phyloP scores from a whole-genome alignment of 2,888 invertebrate species.

The Drosophila paranaensis region DNA sequence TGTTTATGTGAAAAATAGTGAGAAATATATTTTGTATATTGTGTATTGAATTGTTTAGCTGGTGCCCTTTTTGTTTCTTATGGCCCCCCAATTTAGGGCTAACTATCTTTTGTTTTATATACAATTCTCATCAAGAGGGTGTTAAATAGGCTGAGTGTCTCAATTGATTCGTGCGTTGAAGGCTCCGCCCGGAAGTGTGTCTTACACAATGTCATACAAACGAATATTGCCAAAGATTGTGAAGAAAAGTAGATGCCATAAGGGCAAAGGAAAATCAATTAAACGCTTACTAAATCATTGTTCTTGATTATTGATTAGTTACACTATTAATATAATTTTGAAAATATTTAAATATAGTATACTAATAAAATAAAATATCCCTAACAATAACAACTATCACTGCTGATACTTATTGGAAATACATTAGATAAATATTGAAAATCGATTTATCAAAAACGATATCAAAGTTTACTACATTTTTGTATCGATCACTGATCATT shows the following conservation, averaged over 20 bases:
- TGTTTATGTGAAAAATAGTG: slow-evolving; percentile 77
- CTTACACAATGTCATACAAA: slow-evolving; percentile 39
- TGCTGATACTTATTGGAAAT: background rate
- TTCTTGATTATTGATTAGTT: too few relatives aligned
- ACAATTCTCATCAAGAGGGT: slow-evolving; percentile 76
- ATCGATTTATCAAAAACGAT: background rate
- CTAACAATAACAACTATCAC: background rate
- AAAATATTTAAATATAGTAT: too few relatives aligned
- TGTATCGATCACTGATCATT: background rate
- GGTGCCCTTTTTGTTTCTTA: slow-evolving; percentile 9
- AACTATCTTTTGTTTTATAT: slow-evolving; percentile 55
- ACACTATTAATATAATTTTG: too few relatives aligned
- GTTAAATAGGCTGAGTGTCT: slow-evolving; percentile 59
- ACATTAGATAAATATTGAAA: background rate
- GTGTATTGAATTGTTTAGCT: slow-evolving; percentile 31
- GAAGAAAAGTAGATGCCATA: slow-evolving; percentile 19
- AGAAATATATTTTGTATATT: slow-evolving; percentile 63
- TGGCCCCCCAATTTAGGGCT: background rate
- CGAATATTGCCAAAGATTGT: slow-evolving; percentile 44
- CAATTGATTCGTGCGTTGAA: slow-evolving; percentile 39
- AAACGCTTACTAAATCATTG: background rate
- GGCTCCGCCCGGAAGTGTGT: slow-evolving; percentile 48
- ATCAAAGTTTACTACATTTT: background rate
- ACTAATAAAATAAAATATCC: too few relatives aligned
- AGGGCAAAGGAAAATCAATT: background rate